Conservation (phyloP, 64 coral and sea anemone species). For the Pocillopora damicornis region DNA sequence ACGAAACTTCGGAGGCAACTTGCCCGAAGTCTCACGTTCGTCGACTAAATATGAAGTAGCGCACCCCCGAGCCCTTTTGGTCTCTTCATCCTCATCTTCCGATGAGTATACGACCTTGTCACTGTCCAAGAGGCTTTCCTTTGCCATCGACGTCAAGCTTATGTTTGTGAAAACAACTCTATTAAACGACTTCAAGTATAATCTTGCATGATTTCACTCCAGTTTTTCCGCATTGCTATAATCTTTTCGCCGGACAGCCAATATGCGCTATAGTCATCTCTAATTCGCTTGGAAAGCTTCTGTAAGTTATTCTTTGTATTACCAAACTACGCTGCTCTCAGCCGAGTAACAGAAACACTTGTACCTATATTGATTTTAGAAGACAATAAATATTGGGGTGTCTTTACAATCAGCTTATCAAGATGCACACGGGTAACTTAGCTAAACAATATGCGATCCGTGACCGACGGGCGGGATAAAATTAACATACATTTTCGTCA, state of each 20-base stretch:
- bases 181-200: not conserved
- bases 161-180: not conserved
- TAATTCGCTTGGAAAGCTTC: too few species aligned
- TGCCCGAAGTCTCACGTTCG: slow-evolving; percentile 4
- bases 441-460: too few species aligned
- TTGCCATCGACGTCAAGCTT: not conserved
- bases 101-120: not conserved
- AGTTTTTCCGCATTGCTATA: not conserved
- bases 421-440: too few species aligned
- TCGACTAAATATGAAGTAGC: slow-evolving; percentile 33
- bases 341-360: too few species aligned
- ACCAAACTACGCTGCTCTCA: too few species aligned
- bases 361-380: too few species aligned
- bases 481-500: too few species aligned
- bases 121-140: not conserved
- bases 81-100: slow-evolving; percentile 8
- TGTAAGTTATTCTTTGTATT: too few species aligned
- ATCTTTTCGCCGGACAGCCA: not conserved
- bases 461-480: too few species aligned
- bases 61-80: not conserved
- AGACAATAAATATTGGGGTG: too few species aligned
- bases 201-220: not conserved
- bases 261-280: too few species aligned
- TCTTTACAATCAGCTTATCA: too few species aligned
- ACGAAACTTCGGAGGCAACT: slow-evolving; percentile 26